Base-by-base conservation (phyloP, 2,797 vertebrate species). In the Cyprinodon diabolis region DNA sequence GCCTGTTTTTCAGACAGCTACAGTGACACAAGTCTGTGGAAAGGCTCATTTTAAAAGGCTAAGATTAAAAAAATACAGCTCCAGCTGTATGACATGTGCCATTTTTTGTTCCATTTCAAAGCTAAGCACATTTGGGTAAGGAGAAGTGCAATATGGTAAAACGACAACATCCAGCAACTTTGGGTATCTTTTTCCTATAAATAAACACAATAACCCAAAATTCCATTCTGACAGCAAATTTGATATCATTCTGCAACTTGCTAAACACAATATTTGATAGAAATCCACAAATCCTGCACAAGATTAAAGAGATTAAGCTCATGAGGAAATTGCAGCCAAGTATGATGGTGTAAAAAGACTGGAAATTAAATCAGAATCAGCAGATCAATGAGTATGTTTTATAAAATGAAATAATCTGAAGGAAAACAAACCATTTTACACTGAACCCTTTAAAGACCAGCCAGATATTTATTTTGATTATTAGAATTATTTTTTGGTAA, bases 341-440 rank as follows among this genome's bases (percentile, higher is more conserved):
- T 25, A 30, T 37, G 66, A 54, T 68, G 49, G 21, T 37, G 52
- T 68, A 54, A 68, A 68, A 65, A 65, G 11, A n/a, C 51, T 37
- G 54, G 30, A 23, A 12, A 12, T 11, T 1, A 37, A 35, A 12
- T 52, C 48, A 51, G 66, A 68, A 35, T 54, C 19, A 37, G 66
- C 19, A 54, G 49, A n/a, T 68, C 30, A 68, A 68, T 40, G 19
- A n/a, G 30, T 19, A 68, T 37, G 35, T 54, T 54, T n/a, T 14
- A 3, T 54, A 54, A 37, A 54, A 54, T 30, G 12, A 52, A 45
- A 9, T 21, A 57, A 45, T 37, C 6, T 45, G 23, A 47, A 58
- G 19, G 17, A 35, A 37, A 68, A 23, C 19, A 55, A 60, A 0
- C 0, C 17, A 55, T 25, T 6, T 60, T 19, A 47, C 25, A n/a